phyloP scores from a whole-genome alignment of 1,140 invertebrate genomes.

The Notospermus geniculatus region DNA sequence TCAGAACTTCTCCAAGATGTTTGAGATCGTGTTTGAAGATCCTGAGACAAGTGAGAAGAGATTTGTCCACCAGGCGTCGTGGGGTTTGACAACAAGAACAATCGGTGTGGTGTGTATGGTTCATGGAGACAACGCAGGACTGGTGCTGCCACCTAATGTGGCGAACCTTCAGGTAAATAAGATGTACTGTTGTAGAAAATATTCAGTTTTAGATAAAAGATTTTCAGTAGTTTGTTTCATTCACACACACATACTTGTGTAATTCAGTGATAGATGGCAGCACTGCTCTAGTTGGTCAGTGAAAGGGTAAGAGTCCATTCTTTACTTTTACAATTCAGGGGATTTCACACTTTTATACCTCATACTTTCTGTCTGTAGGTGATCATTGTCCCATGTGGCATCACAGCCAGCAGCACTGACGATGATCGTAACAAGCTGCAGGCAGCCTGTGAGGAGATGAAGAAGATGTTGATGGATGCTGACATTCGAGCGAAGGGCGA shows the following conservation, averaged over 20 bases:
- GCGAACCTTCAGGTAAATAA: conserved; percentile 69
- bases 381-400: conserved; percentile 94
- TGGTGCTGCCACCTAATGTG: conserved; percentile 91
- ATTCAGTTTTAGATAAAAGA: not conserved
- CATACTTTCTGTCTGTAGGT: conserved; percentile 55
- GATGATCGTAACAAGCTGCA: conserved; percentile 71
- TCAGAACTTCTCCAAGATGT: conserved; percentile 99
- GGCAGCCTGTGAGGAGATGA: conserved; percentile 67
- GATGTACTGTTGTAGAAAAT: not conserved
- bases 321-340: too few species aligned
- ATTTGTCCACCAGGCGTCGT: conserved; percentile 95
- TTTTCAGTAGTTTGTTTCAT: not conserved
- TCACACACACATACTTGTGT: not conserved
- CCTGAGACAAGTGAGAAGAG: conserved; percentile 82
- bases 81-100: conserved; percentile 95
- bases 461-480: conserved; percentile 32
- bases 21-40: conserved; percentile 93
- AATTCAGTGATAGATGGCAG: too few species aligned
- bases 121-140: conserved; percentile 93
- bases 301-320: too few species aligned
- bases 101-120: conserved; percentile 95
- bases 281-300: too few species aligned
- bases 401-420: conserved; percentile 76
- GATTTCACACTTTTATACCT: too few species aligned
- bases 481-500: conserved; percentile 76